phyloP scores from a whole-genome alignment of 2,113 vertebrate genomes.

The Thinocorus orbignyianus region DNA sequence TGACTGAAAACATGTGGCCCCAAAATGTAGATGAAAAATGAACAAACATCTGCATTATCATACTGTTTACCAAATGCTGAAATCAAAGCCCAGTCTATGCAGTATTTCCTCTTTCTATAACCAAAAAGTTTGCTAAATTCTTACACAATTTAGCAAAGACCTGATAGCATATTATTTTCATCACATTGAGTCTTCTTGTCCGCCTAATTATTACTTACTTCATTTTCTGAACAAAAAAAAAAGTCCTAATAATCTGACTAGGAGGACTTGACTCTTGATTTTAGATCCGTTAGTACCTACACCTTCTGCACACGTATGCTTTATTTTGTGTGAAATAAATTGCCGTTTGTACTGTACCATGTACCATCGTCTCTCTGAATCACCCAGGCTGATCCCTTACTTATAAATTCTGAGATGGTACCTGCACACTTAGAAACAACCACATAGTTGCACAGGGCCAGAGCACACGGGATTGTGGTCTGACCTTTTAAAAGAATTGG shows the following conservation, averaged over 20 bases:
- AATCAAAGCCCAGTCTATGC: not conserved
- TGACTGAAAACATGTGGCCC: slow-evolving; percentile 10
- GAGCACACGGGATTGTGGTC: not conserved
- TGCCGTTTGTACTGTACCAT: not conserved
- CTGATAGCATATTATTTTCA: not conserved
- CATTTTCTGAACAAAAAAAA: not conserved
- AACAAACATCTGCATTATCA: slow-evolving; percentile 17
- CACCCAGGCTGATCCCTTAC: not conserved
- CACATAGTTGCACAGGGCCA: not conserved
- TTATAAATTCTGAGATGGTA: not conserved
- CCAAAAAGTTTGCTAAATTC: not conserved
- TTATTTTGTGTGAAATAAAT: not conserved
- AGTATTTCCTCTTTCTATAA: not conserved
- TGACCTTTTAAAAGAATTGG: not conserved
- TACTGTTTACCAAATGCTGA: slow-evolving; percentile 30
- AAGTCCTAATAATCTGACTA: not conserved
- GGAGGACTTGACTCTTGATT: not conserved
- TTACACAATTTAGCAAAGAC: not conserved
- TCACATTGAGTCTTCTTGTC: not conserved
- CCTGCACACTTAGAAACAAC: not conserved
- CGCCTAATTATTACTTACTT: not conserved
- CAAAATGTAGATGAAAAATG: slow-evolving; percentile 26
- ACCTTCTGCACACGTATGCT: not conserved
- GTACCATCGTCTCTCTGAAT: not conserved
- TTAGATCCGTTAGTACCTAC: not conserved